Conservation (phyloP, 2,113 vertebrate species). For the Cyphomyrus discorhynchus region DNA sequence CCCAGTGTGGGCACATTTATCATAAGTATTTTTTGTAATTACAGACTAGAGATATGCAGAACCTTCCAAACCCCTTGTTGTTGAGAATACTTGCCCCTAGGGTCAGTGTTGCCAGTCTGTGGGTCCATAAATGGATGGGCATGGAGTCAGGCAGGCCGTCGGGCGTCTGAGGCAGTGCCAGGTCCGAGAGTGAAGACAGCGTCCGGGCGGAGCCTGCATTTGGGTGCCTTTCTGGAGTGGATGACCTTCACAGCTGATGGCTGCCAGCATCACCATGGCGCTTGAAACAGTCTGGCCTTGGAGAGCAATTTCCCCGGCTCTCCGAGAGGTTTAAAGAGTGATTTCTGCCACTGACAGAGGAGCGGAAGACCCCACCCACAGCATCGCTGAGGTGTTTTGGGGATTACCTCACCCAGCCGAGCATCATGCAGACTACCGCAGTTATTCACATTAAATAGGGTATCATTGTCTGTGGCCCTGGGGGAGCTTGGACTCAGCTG, state of each 20-base stretch:
- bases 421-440: not conserved
- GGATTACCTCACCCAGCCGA: not conserved
- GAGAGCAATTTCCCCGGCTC: not conserved
- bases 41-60: not conserved
- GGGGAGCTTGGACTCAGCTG: not conserved
- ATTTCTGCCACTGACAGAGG: too few relatives aligned
- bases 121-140: conserved; percentile 33
- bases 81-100: not conserved
- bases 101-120: conserved; percentile 18
- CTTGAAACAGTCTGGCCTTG: not conserved
- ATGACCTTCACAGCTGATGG: not conserved
- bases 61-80: not conserved
- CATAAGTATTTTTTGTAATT: not conserved
- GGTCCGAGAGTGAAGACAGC: not conserved
- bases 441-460: not conserved
- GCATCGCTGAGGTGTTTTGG: not conserved
- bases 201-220: not conserved
- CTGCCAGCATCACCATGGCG: not conserved
- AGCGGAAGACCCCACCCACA: not conserved
- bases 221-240: not conserved
- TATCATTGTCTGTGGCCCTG: not conserved
- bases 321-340: not conserved
- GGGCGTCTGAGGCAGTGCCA: not conserved
- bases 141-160: not conserved
- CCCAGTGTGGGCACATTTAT: not conserved